Conservation (phyloP, 1,140 invertebrate genomes). For the Archegozetes longisetosus region DNA sequence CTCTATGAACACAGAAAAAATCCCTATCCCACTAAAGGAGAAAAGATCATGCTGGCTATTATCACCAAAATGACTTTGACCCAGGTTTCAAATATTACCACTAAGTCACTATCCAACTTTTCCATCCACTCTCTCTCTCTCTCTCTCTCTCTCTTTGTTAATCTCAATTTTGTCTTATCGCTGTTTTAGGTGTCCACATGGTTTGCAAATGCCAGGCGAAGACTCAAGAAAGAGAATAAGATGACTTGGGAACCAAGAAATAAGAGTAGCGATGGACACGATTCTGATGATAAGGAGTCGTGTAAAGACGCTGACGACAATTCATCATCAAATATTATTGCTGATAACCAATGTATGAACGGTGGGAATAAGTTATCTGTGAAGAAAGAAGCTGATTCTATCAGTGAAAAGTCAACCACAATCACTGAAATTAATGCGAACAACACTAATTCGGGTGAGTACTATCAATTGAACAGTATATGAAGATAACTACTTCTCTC, state of each 20-base stretch:
- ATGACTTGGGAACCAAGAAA: conserved; percentile 46
- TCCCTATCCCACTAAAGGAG: conserved; percentile 43
- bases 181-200: conserved; percentile 38
- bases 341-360: not conserved
- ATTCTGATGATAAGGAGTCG: not conserved
- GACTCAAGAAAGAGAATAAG: conserved; percentile 52
- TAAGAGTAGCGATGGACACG: conserved; percentile 19
- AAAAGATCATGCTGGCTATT: conserved; percentile 42
- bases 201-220: conserved; percentile 47
- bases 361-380: not conserved
- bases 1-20: conserved; percentile 75
- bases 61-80: conserved; percentile 43
- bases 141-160: too few relatives aligned
- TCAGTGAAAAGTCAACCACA: not conserved
- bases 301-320: conserved; percentile 1
- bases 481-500: too few relatives aligned
- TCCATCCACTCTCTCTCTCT: too few relatives aligned
- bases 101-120: too few relatives aligned
- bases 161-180: too few relatives aligned
- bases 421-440: not conserved
- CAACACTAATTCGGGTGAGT: not conserved
- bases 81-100: too few relatives aligned
- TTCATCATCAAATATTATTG: conserved; percentile 13
- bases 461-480: too few relatives aligned
- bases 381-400: not conserved